phyloP scores from a whole-genome alignment of 2,797 vertebrate species.

The Myotis findleyi region DNA sequence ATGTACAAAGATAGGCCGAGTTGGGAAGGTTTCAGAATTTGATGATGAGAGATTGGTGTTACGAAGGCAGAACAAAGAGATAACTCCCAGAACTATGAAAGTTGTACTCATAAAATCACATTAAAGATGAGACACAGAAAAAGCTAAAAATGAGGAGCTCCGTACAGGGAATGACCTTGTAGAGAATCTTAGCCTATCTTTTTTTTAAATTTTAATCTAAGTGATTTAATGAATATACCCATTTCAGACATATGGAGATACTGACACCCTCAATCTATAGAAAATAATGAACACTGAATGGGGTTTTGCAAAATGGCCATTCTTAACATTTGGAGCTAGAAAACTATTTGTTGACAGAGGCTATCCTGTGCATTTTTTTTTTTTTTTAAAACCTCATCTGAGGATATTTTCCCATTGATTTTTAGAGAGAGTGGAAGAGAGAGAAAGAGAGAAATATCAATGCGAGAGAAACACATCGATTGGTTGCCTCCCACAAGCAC shows the following conservation, averaged over 20 bases:
- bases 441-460: no score
- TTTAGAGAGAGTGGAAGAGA: no score
- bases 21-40: constrained; percentile 5
- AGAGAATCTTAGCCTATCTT: neutral
- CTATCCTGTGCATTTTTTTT: neutral
- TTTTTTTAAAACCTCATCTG: no score
- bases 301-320: neutral
- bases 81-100: neutral
- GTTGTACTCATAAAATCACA: neutral
- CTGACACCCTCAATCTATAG: neutral
- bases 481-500: no score
- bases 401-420: no score
- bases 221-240: neutral
- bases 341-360: neutral
- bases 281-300: neutral
- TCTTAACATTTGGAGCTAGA: neutral
- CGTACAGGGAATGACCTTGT: neutral
- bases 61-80: neutral
- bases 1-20: neutral
- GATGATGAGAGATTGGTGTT: neutral
- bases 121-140: neutral
- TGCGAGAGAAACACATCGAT: no score
- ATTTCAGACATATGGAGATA: neutral
- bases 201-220: neutral
- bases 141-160: neutral